Conservation (phyloP, 2,888 invertebrate species). For the Habrosyne pyritoides region DNA sequence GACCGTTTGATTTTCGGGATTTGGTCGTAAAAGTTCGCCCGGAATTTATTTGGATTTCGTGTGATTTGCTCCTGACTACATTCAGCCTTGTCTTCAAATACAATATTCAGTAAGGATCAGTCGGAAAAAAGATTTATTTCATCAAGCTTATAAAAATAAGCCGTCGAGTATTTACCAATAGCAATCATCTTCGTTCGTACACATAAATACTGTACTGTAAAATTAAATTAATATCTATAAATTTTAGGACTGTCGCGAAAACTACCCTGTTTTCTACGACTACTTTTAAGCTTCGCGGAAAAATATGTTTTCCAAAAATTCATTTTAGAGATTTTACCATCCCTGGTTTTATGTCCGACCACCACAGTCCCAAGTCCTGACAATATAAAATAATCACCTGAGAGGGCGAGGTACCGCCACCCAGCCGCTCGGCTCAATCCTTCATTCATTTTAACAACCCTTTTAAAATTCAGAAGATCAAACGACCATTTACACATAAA, state of each 20-base stretch:
- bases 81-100: not conserved
- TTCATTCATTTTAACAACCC: constrained; percentile 54
- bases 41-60: constrained; percentile 44
- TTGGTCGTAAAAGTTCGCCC: constrained; percentile 52
- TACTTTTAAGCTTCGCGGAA: too few species aligned
- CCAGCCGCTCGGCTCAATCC: constrained; percentile 49
- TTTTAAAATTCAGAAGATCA: constrained; percentile 61
- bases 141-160: not conserved
- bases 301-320: not conserved
- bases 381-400: constrained; percentile 49
- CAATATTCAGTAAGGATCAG: not conserved
- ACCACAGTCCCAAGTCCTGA: constrained; percentile 23
- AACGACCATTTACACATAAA: constrained; percentile 64
- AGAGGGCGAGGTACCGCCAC: constrained; percentile 15
- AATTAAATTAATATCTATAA: too few species aligned
- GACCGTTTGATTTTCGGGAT: constrained; percentile 56
- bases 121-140: not conserved
- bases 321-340: not conserved
- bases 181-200: too few species aligned
- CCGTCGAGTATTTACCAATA: too few species aligned
- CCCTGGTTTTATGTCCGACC: constrained; percentile 14
- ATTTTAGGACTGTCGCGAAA: too few species aligned
- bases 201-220: too few species aligned
- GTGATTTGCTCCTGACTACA: not conserved
- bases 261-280: too few species aligned